Evolutionary conservation across 2,888 invertebrate genomes (phyloP).

Genomic region (Drosophila stalkeri): DNA sequence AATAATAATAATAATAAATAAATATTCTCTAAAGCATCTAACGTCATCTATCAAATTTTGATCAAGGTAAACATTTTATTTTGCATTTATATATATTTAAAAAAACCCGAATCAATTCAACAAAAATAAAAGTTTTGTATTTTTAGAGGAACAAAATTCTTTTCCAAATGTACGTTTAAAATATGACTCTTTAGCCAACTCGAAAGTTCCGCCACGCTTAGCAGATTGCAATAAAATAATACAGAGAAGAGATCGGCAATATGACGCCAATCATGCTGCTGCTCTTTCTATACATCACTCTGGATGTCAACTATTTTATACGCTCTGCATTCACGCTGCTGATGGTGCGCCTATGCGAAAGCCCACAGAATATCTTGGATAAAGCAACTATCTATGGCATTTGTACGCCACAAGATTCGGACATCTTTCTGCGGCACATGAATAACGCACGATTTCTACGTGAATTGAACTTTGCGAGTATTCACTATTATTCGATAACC

Average conservation of each 20-base stretch:
- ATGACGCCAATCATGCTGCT: slow-evolving; percentile 76
- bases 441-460: slow-evolving; percentile 94
- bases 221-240: not conserved
- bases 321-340: slow-evolving; percentile 86
- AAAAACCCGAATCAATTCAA: not conserved
- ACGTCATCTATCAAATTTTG: no score
- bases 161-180: not conserved
- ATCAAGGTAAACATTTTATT: not conserved
- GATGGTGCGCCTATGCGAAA: slow-evolving; percentile 89
- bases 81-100: not conserved
- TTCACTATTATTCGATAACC: slow-evolving; percentile 91
- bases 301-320: slow-evolving; percentile 93
- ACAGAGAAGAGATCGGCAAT: not conserved
- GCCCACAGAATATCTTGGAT: slow-evolving; percentile 89
- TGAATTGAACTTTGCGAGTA: slow-evolving; percentile 94
- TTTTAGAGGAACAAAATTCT: not conserved
- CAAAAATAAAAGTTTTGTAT: not conserved
- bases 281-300: slow-evolving; percentile 88
- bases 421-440: slow-evolving; percentile 94
- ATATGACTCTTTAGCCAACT: not conserved
- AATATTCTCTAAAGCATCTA: no score
- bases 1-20: no score
- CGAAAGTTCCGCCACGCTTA: not conserved
- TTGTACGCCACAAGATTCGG: slow-evolving; percentile 93
- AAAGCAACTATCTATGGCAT: slow-evolving; percentile 91